Base-by-base conservation (phyloP, 2,888 invertebrate genomes). In the Euplexia lucipara region DNA sequence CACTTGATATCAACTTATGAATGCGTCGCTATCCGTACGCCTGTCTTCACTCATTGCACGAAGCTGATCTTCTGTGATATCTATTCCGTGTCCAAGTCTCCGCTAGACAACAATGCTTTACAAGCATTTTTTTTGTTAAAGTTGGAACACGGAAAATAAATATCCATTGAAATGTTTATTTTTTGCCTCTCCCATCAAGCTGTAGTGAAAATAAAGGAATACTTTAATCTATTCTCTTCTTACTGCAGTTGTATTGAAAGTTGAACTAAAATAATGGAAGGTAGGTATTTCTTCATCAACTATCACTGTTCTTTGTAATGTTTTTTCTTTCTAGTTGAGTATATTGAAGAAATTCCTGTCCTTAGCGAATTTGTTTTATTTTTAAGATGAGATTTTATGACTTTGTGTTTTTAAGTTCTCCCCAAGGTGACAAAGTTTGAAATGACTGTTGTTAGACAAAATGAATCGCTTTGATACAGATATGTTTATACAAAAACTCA, bases 71-170 rank as follows among this genome's bases (percentile, higher is more conserved):
- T 64, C 67, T 67, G n/a, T 37, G 26, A 5, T 30, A 10, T 12
- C 1, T 67, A 32, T 37, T 54, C 42, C 20, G 9, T 20, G 42
- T 1, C 35, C 53, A 66, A 16, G 20, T 20, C 35, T 5, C 12
- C n/a, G 7, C 35, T 64, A 54, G 32, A 47, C 51, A 65, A 58
- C 44, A 71, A 71, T 72, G 63, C 52, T 75, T 74, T 34, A 47
- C 62, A 53, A 53, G 45, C 8, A 41, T 53, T 78, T 78, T 77
- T 75, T 81, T 5, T 26, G 26, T 26, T 26, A 5, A 26, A 26
- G 56, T 62, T 73, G 20, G 18, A 66, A 51, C 54, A 51, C 64
- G 9, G 51, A 59, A 67, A 69, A 67, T 81, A 78, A 76, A 81
- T 73, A 78, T 76, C 59, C 45, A 64, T 70, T 67, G 59, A 41